A percentile compares a stretch with the other conserved stretches of the same genome.
These are phyloP conservation scores for Rhinichthys osculus DNA, from an alignment of 2,797 vertebrate species.

Conservation along the genomic window DNA sequence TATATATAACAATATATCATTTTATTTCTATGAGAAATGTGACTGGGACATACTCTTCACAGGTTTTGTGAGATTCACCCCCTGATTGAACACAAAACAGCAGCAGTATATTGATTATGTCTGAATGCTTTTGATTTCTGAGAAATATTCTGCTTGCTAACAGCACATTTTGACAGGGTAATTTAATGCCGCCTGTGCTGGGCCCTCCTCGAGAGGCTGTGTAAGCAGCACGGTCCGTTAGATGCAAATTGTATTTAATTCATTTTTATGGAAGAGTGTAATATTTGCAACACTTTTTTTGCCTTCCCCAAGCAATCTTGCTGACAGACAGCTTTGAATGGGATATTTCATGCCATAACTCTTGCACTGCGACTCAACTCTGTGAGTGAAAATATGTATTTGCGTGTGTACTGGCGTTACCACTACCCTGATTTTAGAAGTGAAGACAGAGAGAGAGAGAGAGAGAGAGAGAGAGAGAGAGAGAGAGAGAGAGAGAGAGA, in stretches of 20 bases:
- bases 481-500: no score
- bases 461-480: no score
- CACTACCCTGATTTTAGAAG: background rate
- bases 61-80: conserved; percentile 33
- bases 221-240: conserved; percentile 40
- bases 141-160: conserved; percentile 53
- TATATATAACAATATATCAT: no score
- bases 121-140: conserved; percentile 51
- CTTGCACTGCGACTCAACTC: background rate
- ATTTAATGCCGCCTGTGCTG: conserved; percentile 43
- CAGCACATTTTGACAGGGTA: conserved; percentile 56
- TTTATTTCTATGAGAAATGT: background rate
- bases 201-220: conserved; percentile 35
- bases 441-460: background rate
- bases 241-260: conserved; percentile 51
- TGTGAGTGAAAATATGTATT: background rate
- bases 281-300: conserved; percentile 32
- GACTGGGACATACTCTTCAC: background rate
- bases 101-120: conserved; percentile 37
- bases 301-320: conserved; percentile 5
- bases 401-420: conserved; percentile 5
- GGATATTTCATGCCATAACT: conserved; percentile 35
- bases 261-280: conserved; percentile 49
- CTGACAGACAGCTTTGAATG: conserved; percentile 28
- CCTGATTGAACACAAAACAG: conserved; percentile 30